Evolutionary conservation across 2,113 vertebrate genomes (phyloP), one percentile per base, ranked within the genome.

Genomic region (Tyrannus savana): DNA sequence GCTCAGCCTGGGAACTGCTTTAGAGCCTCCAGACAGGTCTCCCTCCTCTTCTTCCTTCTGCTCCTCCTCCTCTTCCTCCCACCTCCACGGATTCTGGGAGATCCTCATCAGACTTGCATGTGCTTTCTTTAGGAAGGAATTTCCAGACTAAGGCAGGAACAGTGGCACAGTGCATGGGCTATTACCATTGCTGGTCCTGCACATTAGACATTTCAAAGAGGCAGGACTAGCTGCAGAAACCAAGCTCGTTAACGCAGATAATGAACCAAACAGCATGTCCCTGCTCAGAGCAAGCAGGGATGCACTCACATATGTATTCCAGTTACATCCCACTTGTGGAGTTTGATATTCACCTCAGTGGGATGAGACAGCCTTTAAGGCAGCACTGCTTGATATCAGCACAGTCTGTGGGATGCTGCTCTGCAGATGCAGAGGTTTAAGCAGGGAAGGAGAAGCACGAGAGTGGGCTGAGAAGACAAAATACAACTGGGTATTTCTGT

Each of bases 231-330:
- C 39, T 90, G 82, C 23, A 37, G 55, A 88, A 90, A 42, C 21
- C 83, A 85, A 55, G 5, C n/a, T 86, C 50, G 55, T 71, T 88
- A 77, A 81, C 90, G 74, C 0, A 9, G 44, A 52, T 64, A 94
- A 67, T 16, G 50, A 88, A 77, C 46, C 0, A 0, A 35, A 50
- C 55, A 18, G 17, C 0, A 0, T 39, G 46, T 60, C 80, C 58
- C 71, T 77, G 76, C 85, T 77, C 64, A 49, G 63, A 80, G 22
- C 47, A 72, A 76, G 66, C 66, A 64, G 35, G 14, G 46, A 17
- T 53, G 42, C 4, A 4, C 42, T 83, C 92, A 67, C 33, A 28
- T 63, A 55, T 6, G 13, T 62, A 42, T 63, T 90, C 50, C 64
- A 23, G 33, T 50, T 86, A 55, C 37, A 69, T 59, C 55, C 35